Evolutionary conservation across 1,140 invertebrate genomes (phyloP).

Genomic region (Drosophila bifasciata): DNA sequence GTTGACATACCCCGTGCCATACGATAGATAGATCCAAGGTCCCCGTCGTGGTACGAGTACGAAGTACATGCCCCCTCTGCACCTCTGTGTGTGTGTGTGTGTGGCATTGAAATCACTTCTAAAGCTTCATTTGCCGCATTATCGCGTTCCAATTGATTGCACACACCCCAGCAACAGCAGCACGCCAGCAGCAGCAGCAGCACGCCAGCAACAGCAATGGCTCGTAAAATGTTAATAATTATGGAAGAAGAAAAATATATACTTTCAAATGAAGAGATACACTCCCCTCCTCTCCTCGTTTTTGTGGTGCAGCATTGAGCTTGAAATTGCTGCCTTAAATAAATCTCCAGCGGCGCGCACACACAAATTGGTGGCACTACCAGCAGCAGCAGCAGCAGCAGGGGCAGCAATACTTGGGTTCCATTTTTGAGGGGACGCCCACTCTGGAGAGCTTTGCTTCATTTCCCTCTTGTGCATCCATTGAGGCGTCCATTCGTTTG

Average conservation of each 20-base stretch:
- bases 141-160: slow-evolving; percentile 59
- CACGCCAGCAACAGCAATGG: background rate
- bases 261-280: background rate
- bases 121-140: slow-evolving; percentile 41
- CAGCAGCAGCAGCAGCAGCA: no score
- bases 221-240: slow-evolving; percentile 44
- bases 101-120: slow-evolving; percentile 42
- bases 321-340: slow-evolving; percentile 45
- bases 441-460: background rate
- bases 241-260: slow-evolving; percentile 32
- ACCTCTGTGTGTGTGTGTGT: background rate
- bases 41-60: no score
- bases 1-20: slow-evolving; percentile 22
- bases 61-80: background rate
- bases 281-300: no score
- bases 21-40: slow-evolving; percentile 18
- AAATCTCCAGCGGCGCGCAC: slow-evolving; percentile 36
- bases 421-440: background rate
- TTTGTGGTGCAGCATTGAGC: slow-evolving; percentile 30
- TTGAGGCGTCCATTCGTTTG: slow-evolving; percentile 5
- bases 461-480: slow-evolving; percentile 20
- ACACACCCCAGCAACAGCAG: slow-evolving; percentile 9
- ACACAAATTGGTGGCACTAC: slow-evolving; percentile 68
- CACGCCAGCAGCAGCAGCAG: background rate
- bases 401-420: slow-evolving; percentile 27